Conservation (phyloP, 1,140 invertebrate species). For the Apis laboriosa region DNA sequence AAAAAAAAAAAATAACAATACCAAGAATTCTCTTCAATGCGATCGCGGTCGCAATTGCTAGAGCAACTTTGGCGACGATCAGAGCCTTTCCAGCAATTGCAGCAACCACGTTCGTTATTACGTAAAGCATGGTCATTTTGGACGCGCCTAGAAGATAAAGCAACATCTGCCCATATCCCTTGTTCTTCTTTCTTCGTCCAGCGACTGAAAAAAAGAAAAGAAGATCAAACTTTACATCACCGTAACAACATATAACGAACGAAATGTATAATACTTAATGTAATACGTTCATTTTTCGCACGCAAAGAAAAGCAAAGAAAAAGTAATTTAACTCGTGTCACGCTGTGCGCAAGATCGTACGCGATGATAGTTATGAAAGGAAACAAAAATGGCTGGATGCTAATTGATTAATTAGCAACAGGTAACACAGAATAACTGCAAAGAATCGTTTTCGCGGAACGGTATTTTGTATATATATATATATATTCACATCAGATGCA, state of each 20-base stretch:
- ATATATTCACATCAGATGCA: background rate
- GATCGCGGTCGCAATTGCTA: conserved; percentile 87
- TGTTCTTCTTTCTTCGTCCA: conserved; percentile 71
- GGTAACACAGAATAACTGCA: background rate
- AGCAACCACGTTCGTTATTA: conserved; percentile 88
- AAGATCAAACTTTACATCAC: background rate
- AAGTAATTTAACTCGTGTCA: background rate
- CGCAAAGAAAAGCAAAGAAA: background rate
- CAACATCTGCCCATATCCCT: conserved; percentile 83
- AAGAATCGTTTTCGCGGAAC: background rate
- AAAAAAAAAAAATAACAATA: conserved; percentile 13
- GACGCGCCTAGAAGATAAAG: conserved; percentile 84
- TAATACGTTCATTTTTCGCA: background rate
- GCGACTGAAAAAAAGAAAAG: conserved; percentile 32
- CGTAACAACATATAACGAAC: background rate
- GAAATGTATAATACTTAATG: background rate
- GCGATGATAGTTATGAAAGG: background rate
- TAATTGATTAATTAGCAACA: conserved; percentile 15
- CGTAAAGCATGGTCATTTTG: conserved; percentile 86
- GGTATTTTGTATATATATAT: background rate
- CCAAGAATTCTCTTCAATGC: conserved; percentile 88
- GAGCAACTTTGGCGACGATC: conserved; percentile 87
- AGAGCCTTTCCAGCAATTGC: conserved; percentile 87
- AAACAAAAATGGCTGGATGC: background rate
- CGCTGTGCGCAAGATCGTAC: background rate